Conservation (phyloP, 23 tunicate genomes). For the Trididemnum clinides region DNA sequence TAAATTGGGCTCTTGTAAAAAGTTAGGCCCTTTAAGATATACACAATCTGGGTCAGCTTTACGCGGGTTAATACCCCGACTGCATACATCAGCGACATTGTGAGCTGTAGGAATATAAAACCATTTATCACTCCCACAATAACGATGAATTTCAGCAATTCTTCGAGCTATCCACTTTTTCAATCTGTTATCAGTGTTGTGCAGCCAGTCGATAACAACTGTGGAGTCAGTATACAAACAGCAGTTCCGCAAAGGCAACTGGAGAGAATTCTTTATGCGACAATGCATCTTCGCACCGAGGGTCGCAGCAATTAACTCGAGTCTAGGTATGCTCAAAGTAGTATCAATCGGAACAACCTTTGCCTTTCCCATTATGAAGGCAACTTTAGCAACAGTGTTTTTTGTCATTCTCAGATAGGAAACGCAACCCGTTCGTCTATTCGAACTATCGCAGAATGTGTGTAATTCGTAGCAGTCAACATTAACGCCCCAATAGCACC, state of each 20-base stretch:
- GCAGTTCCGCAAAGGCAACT: neutral
- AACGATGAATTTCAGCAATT: conserved; percentile 20
- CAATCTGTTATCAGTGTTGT: neutral
- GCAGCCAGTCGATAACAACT: neutral
- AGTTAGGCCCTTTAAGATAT: too few relatives aligned
- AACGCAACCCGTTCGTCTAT: neutral
- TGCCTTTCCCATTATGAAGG: conserved; percentile 21
- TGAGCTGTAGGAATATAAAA: neutral
- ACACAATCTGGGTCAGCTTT: neutral
- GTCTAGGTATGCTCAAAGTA: conserved; percentile 1
- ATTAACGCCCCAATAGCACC: neutral
- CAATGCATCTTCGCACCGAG: conserved; percentile 19
- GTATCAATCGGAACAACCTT: conserved; percentile 6
- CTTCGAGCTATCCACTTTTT: conserved; percentile 1
- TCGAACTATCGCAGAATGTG: conserved; percentile 1
- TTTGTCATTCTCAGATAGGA: conserved; percentile 12
- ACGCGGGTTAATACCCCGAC: neutral
- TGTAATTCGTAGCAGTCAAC: conserved; percentile 11
- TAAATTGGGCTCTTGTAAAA: too few relatives aligned
- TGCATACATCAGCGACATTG: conserved; percentile 11
- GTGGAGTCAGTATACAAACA: conserved; percentile 10
- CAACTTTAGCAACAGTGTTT: neutral
- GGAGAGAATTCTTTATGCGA: neutral
- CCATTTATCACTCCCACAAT: neutral
- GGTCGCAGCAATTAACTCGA: conserved; percentile 13